phyloP scores from a whole-genome alignment of 1,140 invertebrate genomes.

The Macrobrachium nipponense region DNA sequence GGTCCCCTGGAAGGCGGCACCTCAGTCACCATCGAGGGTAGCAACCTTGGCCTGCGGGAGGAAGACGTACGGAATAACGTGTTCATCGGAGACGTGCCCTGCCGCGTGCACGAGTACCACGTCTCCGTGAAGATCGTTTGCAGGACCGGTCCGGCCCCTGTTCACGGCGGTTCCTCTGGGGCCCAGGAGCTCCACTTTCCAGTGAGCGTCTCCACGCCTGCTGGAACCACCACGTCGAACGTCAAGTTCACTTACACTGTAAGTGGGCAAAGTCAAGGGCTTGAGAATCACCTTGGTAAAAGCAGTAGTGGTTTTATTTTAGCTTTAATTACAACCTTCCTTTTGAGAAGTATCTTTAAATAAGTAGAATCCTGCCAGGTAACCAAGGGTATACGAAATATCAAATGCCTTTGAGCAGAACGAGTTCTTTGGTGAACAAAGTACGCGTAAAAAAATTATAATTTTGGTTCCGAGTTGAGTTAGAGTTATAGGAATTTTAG shows the following conservation, averaged over 20 bases:
- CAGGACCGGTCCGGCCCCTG: slow-evolving; percentile 81
- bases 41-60: slow-evolving; percentile 91
- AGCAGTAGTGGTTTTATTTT: too few relatives aligned
- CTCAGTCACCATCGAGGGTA: slow-evolving; percentile 93
- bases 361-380: too few relatives aligned
- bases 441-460: too few relatives aligned
- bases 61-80: slow-evolving; percentile 93
- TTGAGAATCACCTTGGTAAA: too few relatives aligned
- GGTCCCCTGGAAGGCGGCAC: slow-evolving; percentile 97
- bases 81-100: slow-evolving; percentile 88
- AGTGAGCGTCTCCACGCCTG: slow-evolving; percentile 89
- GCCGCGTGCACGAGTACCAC: slow-evolving; percentile 88
- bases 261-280: slow-evolving; percentile 41
- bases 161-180: slow-evolving; percentile 84
- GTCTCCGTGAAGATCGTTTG: slow-evolving; percentile 92
- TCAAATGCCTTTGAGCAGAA: too few relatives aligned
- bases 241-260: slow-evolving; percentile 90
- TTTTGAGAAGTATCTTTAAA: too few relatives aligned
- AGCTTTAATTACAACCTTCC: too few relatives aligned
- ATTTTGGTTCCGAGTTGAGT: too few relatives aligned
- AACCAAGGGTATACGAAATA: too few relatives aligned
- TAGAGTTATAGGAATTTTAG: too few relatives aligned
- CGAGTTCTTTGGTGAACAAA: too few relatives aligned
- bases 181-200: slow-evolving; percentile 86
- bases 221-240: slow-evolving; percentile 87